These are phyloP conservation scores for Ceratina japonica DNA, from an alignment of 1,140 invertebrate genomes.

Conservation along the genomic window DNA sequence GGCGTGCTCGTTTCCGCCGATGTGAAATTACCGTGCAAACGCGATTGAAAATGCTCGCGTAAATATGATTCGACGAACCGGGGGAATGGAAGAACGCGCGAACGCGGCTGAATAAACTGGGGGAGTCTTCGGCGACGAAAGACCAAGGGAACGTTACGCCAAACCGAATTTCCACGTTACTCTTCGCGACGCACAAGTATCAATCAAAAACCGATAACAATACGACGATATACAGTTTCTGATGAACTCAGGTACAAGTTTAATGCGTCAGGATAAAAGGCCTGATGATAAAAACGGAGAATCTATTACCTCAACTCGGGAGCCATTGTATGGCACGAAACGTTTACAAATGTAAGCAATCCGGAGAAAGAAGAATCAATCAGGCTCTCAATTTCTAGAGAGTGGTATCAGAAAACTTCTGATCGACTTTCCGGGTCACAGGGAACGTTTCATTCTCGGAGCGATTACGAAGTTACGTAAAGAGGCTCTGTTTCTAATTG, in stretches of 20 bases:
- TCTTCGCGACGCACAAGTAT: neutral
- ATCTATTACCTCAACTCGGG: neutral
- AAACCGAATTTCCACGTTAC: conserved; percentile 13
- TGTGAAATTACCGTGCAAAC: conserved; percentile 59
- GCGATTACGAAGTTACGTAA: conserved; percentile 57
- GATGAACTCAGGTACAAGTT: too few species aligned
- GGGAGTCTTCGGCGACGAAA: neutral
- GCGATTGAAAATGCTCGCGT: conserved; percentile 54
- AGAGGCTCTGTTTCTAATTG: conserved; percentile 42
- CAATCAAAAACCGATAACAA: too few species aligned
- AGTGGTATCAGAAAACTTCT: conserved; percentile 34
- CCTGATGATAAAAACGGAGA: neutral
- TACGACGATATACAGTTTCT: too few species aligned
- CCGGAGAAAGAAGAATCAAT: conserved; percentile 35
- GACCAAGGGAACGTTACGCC: neutral
- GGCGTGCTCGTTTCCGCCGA: conserved; percentile 16
- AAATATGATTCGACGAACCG: conserved; percentile 54
- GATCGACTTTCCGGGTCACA: conserved; percentile 54
- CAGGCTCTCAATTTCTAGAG: conserved; percentile 44
- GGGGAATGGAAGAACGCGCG: conserved; percentile 9
- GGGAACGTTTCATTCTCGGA: conserved; percentile 45
- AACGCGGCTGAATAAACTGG: neutral
- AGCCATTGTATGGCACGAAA: neutral
- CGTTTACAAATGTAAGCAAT: conserved; percentile 44
- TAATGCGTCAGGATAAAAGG: too few species aligned